Conservation (phyloP, 2,888 invertebrate species). For the Acanthosepion pharaonis region DNA sequence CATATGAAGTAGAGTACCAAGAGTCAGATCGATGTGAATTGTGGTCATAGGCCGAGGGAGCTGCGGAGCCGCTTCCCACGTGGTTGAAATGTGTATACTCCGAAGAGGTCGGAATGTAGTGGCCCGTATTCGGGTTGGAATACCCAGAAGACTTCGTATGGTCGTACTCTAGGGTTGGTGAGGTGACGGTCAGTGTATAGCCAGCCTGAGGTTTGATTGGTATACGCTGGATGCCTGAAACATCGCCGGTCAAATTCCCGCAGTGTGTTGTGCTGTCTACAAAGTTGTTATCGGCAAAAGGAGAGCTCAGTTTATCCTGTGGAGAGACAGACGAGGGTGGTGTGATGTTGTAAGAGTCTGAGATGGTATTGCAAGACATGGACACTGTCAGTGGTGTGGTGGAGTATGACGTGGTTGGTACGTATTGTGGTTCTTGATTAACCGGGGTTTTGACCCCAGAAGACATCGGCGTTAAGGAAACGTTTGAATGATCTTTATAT, state of each 20-base stretch:
- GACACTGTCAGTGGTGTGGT: conserved; percentile 56
- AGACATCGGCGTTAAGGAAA: conserved; percentile 48
- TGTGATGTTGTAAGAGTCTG: conserved; percentile 84
- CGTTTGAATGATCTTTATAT: conserved; percentile 56
- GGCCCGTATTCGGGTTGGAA: background rate
- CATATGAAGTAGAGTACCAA: conserved; percentile 54
- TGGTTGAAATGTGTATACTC: conserved; percentile 51
- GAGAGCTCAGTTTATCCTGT: conserved; percentile 81
- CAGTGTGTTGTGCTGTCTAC: conserved; percentile 48
- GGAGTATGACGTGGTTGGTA: conserved; percentile 39
- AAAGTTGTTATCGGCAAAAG: conserved; percentile 53
- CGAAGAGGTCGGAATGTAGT: conserved; percentile 37
- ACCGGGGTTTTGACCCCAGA: conserved; percentile 38
- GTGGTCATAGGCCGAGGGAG: conserved; percentile 52
- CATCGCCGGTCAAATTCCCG: background rate
- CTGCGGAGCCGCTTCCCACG: conserved; percentile 50
- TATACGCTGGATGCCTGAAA: conserved; percentile 41
- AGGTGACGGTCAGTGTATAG: conserved; percentile 44
- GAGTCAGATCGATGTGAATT: conserved; percentile 53
- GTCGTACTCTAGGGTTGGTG: conserved; percentile 48
- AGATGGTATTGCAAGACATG: conserved; percentile 52
- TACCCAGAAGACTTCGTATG: conserved; percentile 39
- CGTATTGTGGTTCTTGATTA: conserved; percentile 18
- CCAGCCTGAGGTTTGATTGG: conserved; percentile 37
- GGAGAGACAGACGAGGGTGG: conserved; percentile 98